Evolutionary conservation across 2,888 invertebrate genomes (phyloP).

Genomic region (Spodoptera littoralis): DNA sequence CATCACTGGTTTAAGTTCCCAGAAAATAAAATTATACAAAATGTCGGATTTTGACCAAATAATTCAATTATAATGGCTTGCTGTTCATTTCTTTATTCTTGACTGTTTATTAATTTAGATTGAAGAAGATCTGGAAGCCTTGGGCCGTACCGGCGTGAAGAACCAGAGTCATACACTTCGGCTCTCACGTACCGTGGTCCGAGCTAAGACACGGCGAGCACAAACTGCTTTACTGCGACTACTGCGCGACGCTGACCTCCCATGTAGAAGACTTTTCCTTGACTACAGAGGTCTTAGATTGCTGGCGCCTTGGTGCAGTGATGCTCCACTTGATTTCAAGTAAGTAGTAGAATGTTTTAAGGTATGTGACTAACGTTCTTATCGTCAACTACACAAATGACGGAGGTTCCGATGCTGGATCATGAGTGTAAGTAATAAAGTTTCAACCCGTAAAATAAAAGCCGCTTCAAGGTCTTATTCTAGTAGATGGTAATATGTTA

Average conservation of each 20-base stretch:
- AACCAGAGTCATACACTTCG: conserved; percentile 97
- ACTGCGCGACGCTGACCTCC: conserved; percentile 93
- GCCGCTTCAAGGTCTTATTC: too few relatives aligned
- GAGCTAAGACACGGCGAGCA: conserved; percentile 94
- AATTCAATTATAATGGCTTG: too few relatives aligned
- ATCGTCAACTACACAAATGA: too few relatives aligned
- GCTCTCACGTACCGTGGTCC: conserved; percentile 96
- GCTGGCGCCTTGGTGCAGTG: conserved; percentile 97
- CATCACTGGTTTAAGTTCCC: too few relatives aligned
- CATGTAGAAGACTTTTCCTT: conserved; percentile 95
- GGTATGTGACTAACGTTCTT: too few relatives aligned
- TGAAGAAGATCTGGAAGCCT: conserved; percentile 95
- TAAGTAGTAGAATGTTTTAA: conserved; percentile 57
- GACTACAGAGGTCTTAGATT: conserved; percentile 97
- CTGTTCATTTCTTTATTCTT: too few relatives aligned
- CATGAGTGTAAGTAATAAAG: too few relatives aligned
- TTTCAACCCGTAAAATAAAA: too few relatives aligned
- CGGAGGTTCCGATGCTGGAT: too few relatives aligned
- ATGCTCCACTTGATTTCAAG: conserved; percentile 88
- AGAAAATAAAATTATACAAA: too few relatives aligned
- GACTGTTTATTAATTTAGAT: conserved; percentile 82
- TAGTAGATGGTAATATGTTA: too few relatives aligned
- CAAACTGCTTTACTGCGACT: conserved; percentile 93
- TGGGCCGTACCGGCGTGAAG: conserved; percentile 94
- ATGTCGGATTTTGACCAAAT: too few relatives aligned